These are phyloP conservation scores for Zenarchopterus dispar DNA, from an alignment of 2,797 vertebrate genomes.

Conservation along the genomic window DNA sequence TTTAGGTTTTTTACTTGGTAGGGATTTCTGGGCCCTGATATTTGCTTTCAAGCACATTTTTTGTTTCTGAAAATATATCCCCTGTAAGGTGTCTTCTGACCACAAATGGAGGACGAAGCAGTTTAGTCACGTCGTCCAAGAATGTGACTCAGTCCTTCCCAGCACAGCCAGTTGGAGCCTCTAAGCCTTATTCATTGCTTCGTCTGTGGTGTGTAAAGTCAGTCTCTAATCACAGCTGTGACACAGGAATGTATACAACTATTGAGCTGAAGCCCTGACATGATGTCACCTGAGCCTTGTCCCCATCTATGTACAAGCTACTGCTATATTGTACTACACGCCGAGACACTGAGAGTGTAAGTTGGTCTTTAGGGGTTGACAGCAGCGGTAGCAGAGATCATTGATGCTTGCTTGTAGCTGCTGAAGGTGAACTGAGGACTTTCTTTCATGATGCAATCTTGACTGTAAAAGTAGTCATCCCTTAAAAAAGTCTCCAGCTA, in stretches of 20 bases:
- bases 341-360: conserved; percentile 14
- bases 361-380: conserved; percentile 23
- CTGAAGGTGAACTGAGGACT: conserved; percentile 21
- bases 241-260: conserved; percentile 29
- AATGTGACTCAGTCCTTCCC: conserved; percentile 62
- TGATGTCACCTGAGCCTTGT: conserved; percentile 36
- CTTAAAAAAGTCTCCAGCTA: not conserved
- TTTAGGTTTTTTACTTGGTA: no score
- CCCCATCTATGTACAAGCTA: conserved; percentile 25
- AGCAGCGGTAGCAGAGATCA: not conserved
- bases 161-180: conserved; percentile 30
- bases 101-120: not conserved
- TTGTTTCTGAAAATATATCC: not conserved
- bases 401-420: conserved; percentile 20
- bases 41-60: no score
- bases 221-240: conserved; percentile 46
- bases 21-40: no score
- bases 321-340: conserved; percentile 32
- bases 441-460: conserved; percentile 1
- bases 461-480: not conserved
- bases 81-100: not conserved
- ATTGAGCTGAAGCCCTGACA: conserved; percentile 17
- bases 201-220: conserved; percentile 54
- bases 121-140: conserved; percentile 31
- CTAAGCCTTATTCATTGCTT: conserved; percentile 40